Conservation (phyloP, 2,888 invertebrate genomes). For the Rotaria magnacalcarata region DNA sequence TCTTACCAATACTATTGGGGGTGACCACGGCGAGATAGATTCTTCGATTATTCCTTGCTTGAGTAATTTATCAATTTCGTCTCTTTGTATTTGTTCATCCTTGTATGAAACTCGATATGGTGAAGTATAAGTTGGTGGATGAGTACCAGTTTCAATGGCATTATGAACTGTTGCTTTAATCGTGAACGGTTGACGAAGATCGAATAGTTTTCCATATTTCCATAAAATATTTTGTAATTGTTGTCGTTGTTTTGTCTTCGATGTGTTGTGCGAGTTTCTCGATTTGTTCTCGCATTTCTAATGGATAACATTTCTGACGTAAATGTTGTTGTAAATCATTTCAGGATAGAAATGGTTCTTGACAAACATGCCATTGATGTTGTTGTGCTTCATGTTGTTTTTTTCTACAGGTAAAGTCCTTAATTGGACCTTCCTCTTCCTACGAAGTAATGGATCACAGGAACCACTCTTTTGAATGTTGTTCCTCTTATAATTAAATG, state of each 20-base stretch:
- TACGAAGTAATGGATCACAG: neutral
- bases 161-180: neutral
- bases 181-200: neutral
- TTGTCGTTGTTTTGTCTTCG: neutral
- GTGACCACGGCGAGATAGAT: slow-evolving; percentile 42
- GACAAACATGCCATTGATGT: neutral
- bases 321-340: neutral
- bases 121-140: neutral
- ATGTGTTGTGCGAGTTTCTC: neutral
- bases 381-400: neutral
- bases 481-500: neutral
- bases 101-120: slow-evolving; percentile 1
- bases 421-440: neutral
- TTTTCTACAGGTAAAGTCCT: neutral
- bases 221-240: neutral
- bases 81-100: neutral
- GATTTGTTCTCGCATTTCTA: neutral
- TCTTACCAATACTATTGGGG: slow-evolving; percentile 34
- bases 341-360: neutral
- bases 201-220: neutral
- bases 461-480: neutral
- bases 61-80: slow-evolving; percentile 47
- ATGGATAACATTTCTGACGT: neutral
- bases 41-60: slow-evolving; percentile 44
- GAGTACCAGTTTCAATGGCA: neutral